Evolutionary conservation across 2,888 invertebrate genomes (phyloP), one percentile per base, ranked within the genome.

Genomic region (Limnephilus rhombicus): DNA sequence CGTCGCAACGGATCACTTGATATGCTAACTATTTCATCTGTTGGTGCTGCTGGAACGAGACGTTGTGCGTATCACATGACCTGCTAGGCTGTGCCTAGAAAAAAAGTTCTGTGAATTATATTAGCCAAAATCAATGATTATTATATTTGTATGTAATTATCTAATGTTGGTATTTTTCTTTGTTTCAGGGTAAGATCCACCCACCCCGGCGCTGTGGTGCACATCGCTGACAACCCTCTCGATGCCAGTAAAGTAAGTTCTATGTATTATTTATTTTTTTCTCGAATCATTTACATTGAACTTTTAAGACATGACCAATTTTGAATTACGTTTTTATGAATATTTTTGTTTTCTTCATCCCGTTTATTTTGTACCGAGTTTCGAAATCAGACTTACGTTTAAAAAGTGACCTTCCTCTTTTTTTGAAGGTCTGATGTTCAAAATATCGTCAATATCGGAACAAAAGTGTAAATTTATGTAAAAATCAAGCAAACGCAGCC

Each of bases 191-290:
- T 98, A 95, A 97, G 99, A 95, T 98, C 98, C 96, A 99, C 98
- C 94, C 99, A 99, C 96, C 99, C 99, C 92, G 99, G 99, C 93
- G 97, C 98, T 94, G 98, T 99, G 94, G 98, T 99, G 94, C 99
- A 99, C 96, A 97, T 99, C 95, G 98, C 98, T 96, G 99, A 99
- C 96, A 99, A 99, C 96, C 99, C 99, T 93, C 96, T 98, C 95
- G 99, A 99, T 96, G 97, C 98, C 94, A 99, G 98, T 96, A 99
- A 99, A 98, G 99, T 99, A 96, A 96, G 95, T 94, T 68, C 24
- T 53, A 34, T 90, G 12, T 34, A n/a, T 83, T 83, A 34, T 34
- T 83, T 83, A 83, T 31, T 15, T 13, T 1, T 24, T 80, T 80
- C 41, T 41, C 11, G 41, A 41, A 41, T 41, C 41, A 41, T 5